Evolutionary conservation across 2,888 invertebrate species (phyloP).

Genomic region (Acleris laterana): DNA sequence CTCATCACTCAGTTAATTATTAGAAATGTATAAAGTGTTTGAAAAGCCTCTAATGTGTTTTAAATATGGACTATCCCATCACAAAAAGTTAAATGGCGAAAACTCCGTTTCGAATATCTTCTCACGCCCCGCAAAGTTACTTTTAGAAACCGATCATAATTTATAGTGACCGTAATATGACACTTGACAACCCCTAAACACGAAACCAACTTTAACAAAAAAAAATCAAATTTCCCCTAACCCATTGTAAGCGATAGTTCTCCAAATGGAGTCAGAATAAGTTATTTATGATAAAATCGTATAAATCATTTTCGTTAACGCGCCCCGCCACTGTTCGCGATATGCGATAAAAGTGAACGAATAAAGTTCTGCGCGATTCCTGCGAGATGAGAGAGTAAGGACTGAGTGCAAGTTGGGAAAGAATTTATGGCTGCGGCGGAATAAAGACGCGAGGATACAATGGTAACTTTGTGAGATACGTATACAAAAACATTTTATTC

Average conservation of each 20-base stretch:
- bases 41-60: no score
- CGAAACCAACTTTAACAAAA: conserved; percentile 18
- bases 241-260: conserved; percentile 62
- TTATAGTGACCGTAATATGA: conserved; percentile 25
- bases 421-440: conserved; percentile 45
- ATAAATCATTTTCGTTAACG: conserved; percentile 82
- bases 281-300: conserved; percentile 82
- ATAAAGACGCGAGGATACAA: conserved; percentile 34
- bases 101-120: not conserved
- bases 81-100: not conserved
- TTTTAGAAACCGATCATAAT: conserved; percentile 12
- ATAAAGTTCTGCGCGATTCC: conserved; percentile 81
- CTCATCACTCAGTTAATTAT: no score
- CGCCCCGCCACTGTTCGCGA: conserved; percentile 54
- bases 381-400: conserved; percentile 60
- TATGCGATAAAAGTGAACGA: conserved; percentile 76
- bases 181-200: conserved; percentile 30
- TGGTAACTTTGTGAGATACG: conserved; percentile 22
- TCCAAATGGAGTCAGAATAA: conserved; percentile 72
- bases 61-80: no score
- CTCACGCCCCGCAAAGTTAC: not conserved
- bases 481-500: conserved; percentile 19
- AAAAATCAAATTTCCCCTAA: conserved; percentile 54
- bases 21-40: no score
- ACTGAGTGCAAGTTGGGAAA: conserved; percentile 41